Base-by-base conservation (phyloP, 2,888 invertebrate species). In the Drosophila fungiperda region DNA sequence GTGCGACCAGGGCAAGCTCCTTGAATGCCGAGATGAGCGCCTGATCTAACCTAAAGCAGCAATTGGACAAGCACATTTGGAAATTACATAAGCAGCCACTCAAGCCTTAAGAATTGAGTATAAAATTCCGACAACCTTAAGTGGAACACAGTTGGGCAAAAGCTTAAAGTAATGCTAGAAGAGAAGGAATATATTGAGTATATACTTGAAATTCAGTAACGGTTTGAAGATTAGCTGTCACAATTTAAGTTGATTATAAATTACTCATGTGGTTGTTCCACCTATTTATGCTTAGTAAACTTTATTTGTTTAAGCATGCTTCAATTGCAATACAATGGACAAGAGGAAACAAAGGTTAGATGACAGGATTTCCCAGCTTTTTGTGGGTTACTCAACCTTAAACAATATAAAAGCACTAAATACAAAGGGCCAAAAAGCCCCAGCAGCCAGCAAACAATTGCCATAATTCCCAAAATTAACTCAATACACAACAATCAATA, bases 331-430 rank as follows among this genome's bases (percentile, higher is more conserved):
- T 33, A 29, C 48, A 38, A 58, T 57, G 35, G 15, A 40, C 54
- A 60, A 63, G 53, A 67, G 40, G 40, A 52, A 60, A 29, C 29
- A 35, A 49, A 49, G 52, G 40, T 38, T 38, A 48, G 55, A 5
- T 45, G 12, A 53, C 57, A 63, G 67, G 64, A 67, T 60, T 54
- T 49, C 36, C 40, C 53, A 72, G 63, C 57, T 73, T 67, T 69
- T 77, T 74, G 73, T 72, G 70, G 59, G 61, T 82, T 75, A 87
- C 72, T 87, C 89, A 82, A 70, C 71, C 82, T 76, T 80, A 57
- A 80, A 82, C 70, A 72, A 63, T 74, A 61, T 61, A 59, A 67
- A 68, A 62, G 53, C 52, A 76, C 54, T 78, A 35, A 70, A 67
- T 64, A 63, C 38, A 69, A 73, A 26, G 38, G 53, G 38, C 58